Evolutionary conservation across 2,888 invertebrate species (phyloP).

Genomic region (Omphaloscelis lunosa): DNA sequence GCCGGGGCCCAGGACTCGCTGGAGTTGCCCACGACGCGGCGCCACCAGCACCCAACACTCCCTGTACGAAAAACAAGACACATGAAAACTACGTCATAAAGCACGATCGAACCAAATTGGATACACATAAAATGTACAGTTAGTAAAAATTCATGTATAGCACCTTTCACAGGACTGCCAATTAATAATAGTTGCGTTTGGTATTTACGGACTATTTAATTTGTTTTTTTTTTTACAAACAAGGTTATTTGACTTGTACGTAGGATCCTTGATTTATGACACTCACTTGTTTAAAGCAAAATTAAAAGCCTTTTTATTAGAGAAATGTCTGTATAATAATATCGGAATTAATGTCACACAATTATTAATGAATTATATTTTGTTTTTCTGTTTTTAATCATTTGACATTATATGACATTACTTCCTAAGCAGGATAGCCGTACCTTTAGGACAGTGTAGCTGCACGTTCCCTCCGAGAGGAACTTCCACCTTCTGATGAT

Average conservation of each 20-base stretch:
- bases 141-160: background rate
- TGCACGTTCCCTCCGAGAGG: conserved; percentile 96
- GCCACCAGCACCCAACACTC: conserved; percentile 88
- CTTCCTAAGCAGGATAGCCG: conserved; percentile 22
- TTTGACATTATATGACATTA: too few relatives aligned
- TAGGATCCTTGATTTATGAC: background rate
- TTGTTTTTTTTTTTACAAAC: background rate
- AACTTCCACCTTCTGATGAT: conserved; percentile 94
- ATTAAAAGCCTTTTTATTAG: too few relatives aligned
- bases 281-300: too few relatives aligned
- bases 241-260: background rate
- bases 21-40: conserved; percentile 84
- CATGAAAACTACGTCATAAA: background rate
- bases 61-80: conserved; percentile 71
- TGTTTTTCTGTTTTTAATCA: too few relatives aligned
- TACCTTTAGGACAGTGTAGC: conserved; percentile 95
- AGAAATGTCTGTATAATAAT: too few relatives aligned
- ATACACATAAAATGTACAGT: background rate
- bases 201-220: background rate
- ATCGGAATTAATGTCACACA: too few relatives aligned
- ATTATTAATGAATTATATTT: too few relatives aligned
- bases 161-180: background rate
- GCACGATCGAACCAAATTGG: background rate
- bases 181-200: background rate
- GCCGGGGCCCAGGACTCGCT: conserved; percentile 85